phyloP scores from a whole-genome alignment of 2,113 vertebrate species.

The Struthidea cinerea region DNA sequence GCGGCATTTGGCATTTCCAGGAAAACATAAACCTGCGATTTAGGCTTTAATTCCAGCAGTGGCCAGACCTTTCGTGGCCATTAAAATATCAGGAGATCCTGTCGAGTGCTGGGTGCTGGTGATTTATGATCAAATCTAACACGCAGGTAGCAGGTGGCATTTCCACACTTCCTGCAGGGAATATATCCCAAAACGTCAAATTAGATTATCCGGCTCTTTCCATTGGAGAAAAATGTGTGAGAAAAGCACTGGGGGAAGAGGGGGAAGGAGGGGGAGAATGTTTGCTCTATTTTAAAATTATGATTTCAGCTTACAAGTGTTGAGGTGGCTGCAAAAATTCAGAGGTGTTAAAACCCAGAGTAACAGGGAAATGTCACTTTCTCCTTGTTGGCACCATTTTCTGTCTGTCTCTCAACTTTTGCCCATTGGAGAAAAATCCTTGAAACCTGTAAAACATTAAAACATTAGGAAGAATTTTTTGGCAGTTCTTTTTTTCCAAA shows the following conservation, averaged over 20 bases:
- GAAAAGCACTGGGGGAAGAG: neutral
- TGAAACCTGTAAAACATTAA: neutral
- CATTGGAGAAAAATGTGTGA: neutral
- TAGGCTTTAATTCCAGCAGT: neutral
- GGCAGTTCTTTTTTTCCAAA: neutral
- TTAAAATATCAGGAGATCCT: neutral
- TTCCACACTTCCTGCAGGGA: conserved; percentile 22
- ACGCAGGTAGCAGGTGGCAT: conserved; percentile 43
- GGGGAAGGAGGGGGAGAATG: neutral
- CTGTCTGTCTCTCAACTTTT: neutral
- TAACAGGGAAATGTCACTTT: neutral
- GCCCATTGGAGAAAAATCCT: neutral
- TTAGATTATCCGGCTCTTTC: neutral
- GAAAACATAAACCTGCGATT: neutral
- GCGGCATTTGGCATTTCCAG: neutral
- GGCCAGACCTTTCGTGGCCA: neutral
- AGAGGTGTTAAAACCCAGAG: neutral
- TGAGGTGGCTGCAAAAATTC: neutral
- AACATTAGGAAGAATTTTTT: neutral
- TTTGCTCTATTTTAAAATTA: neutral
- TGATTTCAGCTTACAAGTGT: neutral
- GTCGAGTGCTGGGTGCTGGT: neutral
- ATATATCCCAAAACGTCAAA: conserved; percentile 5
- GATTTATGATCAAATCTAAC: conserved; percentile 1
- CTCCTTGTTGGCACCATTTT: neutral